Percentiles rank a stretch among this genome's conserved stretches.
Conservation (phyloP, 1,140 invertebrate species). For the Aphaenogaster floridana region DNA sequence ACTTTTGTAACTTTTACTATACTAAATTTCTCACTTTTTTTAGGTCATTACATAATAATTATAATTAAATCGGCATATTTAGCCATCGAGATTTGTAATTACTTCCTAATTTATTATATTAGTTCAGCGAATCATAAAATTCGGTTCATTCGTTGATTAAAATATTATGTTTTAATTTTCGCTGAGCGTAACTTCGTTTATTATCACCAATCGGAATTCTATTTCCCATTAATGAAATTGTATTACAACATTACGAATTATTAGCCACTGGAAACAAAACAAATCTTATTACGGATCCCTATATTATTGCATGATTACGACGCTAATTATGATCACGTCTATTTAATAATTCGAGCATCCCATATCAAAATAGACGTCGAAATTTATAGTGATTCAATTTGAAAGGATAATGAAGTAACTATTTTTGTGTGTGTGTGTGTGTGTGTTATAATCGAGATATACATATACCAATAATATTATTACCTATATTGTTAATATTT, state of each 20-base stretch:
- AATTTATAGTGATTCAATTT: not conserved
- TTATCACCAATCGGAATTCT: conserved; percentile 12
- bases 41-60: conserved; percentile 2
- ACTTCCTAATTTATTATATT: conserved; percentile 7
- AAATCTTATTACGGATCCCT: conserved; percentile 20
- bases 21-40: not conserved
- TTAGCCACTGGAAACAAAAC: conserved; percentile 25
- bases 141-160: conserved; percentile 20
- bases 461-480: not conserved
- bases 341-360: conserved; percentile 14
- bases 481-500: not conserved
- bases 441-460: not conserved
- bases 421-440: too few relatives aligned
- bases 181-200: not conserved
- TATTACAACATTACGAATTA: conserved; percentile 35
- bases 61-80: conserved; percentile 13
- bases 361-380: not conserved
- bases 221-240: conserved; percentile 34
- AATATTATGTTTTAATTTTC: conserved; percentile 51
- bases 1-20: not conserved
- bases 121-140: conserved; percentile 34
- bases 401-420: not conserved
- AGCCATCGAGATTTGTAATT: not conserved
- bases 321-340: conserved; percentile 30
- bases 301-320: conserved; percentile 36